Percentiles rank a stretch among this genome's conserved stretches.
Conservation (phyloP, 2,888 invertebrate species). For the Oegoconia quadripuncta region DNA sequence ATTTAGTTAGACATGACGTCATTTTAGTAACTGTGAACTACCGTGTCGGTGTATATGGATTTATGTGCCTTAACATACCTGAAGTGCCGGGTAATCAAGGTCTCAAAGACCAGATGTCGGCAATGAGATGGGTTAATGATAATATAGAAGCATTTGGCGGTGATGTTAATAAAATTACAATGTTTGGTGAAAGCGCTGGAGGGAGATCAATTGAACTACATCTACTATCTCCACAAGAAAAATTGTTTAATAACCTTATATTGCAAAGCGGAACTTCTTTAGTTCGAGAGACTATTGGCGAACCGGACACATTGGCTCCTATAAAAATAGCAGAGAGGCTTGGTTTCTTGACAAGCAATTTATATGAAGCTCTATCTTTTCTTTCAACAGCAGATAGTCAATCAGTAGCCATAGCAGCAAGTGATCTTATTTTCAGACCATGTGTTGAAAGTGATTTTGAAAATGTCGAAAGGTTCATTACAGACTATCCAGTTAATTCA, state of each 20-base stretch:
- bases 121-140: conserved; percentile 45
- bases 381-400: conserved; percentile 27
- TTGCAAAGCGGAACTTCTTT: conserved; percentile 43
- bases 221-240: conserved; percentile 36
- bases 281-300: conserved; percentile 27
- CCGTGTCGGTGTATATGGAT: conserved; percentile 47
- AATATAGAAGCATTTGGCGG: conserved; percentile 52
- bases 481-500: conserved; percentile 34
- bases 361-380: conserved; percentile 34
- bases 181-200: conserved; percentile 46
- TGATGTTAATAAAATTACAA: conserved; percentile 40
- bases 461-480: conserved; percentile 37
- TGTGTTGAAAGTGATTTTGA: conserved; percentile 46
- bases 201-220: conserved; percentile 45
- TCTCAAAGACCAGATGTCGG: conserved; percentile 46
- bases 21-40: conserved; percentile 47
- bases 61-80: conserved; percentile 45
- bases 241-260: conserved; percentile 38
- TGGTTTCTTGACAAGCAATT: conserved; percentile 28
- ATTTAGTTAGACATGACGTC: conserved; percentile 41
- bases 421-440: conserved; percentile 29
- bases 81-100: conserved; percentile 52
- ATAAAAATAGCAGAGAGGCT: conserved; percentile 35
- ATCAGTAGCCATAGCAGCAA: conserved; percentile 29
- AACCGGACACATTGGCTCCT: conserved; percentile 33